Evolutionary conservation across 2,888 invertebrate genomes (phyloP), one percentile per base, ranked within the genome.

Genomic region (Panzeria rudis): DNA sequence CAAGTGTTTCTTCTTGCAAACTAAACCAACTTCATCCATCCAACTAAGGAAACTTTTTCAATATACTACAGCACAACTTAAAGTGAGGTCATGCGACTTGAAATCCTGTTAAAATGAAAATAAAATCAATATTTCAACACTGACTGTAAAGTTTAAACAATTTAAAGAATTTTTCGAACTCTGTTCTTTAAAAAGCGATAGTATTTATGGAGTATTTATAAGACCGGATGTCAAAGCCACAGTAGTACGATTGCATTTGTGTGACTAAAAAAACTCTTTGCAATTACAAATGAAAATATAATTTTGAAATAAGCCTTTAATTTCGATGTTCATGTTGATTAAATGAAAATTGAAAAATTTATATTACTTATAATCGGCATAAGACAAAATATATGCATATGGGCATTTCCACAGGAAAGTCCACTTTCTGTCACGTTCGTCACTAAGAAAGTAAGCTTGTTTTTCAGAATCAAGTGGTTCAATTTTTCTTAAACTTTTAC

Each of bases 1-100:
- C 75, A 84, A 72, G 84, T 80, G 69, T 84, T 84, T 72, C 62
- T 59, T 76, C 69, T 59, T 71, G 35, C 56, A 47, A 72, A 56
- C 56, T 66, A 66, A 80, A 32, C 17, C 71, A 47, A 76, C 20
- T n/a, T 32, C 62, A 62, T 41, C 17, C 62, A 62, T 71, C 8
- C 52, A 79, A 29, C 50, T n/a, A 23, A 50, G 20, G 20, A 8
- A 54, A 52, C 13, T 54, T 5, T 56, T 56, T 66, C 25, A 25
- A 25, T 25, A 32, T 32, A 17, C 17, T 32, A 17, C 17, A 47
- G 23, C 17, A 25, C 25, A 61, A 78, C 64, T 47, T 38, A 64
- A 62, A 56, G 76, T 71, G 71, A 64, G 76, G 76, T 83, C 82
- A 77, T 71, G 82, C 71, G 64, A 83, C 56, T 66, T 71, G 38